Conservation (phyloP, 2,888 invertebrate genomes). For the Cotesia congregata region DNA sequence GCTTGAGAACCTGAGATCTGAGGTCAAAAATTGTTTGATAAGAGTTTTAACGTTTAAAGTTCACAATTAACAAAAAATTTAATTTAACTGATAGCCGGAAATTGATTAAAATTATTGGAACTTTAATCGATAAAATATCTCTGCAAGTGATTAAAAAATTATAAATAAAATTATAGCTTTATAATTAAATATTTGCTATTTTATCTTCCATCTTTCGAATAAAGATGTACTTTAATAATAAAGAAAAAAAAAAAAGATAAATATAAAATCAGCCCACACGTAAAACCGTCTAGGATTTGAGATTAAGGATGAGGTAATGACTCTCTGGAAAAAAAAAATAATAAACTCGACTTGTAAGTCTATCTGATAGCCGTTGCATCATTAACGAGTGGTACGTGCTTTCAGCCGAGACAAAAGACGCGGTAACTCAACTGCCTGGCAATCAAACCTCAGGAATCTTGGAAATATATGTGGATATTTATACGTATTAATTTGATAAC, state of each 20-base stretch:
- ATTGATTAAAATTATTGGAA: too few relatives aligned
- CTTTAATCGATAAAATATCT: too few relatives aligned
- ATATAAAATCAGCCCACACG: conserved; percentile 52
- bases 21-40: too few relatives aligned
- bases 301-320: conserved; percentile 39
- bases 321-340: conserved; percentile 46
- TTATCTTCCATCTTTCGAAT: too few relatives aligned
- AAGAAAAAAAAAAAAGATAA: not conserved
- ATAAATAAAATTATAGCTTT: too few relatives aligned
- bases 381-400: conserved; percentile 60
- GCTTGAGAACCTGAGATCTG: too few relatives aligned
- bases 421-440: not conserved
- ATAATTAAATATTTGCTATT: too few relatives aligned
- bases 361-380: conserved; percentile 63
- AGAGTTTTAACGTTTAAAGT: too few relatives aligned
- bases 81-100: too few relatives aligned
- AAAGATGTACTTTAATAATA: too few relatives aligned
- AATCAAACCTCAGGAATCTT: not conserved
- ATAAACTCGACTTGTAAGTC: conserved; percentile 49
- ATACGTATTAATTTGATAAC: conserved; percentile 11
- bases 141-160: too few relatives aligned
- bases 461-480: conserved; percentile 9
- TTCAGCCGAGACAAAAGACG: conserved; percentile 33
- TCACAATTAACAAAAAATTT: too few relatives aligned
- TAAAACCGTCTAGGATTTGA: not conserved